phyloP scores from a whole-genome alignment of 2,113 vertebrate genomes.

The Lonchura striata region DNA sequence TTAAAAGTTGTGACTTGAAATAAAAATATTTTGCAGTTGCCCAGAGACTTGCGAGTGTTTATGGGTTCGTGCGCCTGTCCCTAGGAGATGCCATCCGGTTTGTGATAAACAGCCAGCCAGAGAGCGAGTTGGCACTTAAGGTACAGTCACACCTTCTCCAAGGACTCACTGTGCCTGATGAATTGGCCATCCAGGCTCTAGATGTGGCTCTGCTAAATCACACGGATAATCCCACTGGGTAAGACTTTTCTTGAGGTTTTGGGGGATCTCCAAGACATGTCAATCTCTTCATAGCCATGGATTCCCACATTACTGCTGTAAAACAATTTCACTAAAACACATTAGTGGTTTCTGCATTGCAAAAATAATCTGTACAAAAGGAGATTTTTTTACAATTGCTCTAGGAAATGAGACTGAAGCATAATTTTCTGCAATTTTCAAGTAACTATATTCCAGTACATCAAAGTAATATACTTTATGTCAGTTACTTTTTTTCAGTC shows the following conservation, averaged over 20 bases:
- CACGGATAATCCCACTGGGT: constrained; percentile 76
- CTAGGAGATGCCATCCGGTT: constrained; percentile 79
- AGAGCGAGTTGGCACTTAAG: constrained; percentile 75
- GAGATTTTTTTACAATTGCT: not conserved
- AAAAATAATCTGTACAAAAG: not conserved
- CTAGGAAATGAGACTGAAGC: not conserved
- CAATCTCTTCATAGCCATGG: not conserved
- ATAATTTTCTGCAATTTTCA: constrained; percentile 1
- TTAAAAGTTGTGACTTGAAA: not conserved
- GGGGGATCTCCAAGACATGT: not conserved
- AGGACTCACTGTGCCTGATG: constrained; percentile 83
- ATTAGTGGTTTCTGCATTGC: not conserved
- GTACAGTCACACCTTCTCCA: constrained; percentile 79
- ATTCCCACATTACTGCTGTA: not conserved
- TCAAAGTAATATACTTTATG: not conserved
- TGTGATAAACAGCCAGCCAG: constrained; percentile 73
- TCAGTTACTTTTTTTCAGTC: not conserved
- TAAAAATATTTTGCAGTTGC: constrained; percentile 82
- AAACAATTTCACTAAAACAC: not conserved
- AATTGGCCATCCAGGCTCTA: constrained; percentile 85
- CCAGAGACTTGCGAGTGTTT: constrained; percentile 76
- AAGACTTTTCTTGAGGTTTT: not conserved
- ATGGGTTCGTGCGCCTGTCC: constrained; percentile 82
- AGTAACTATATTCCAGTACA: not conserved
- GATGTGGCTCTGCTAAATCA: constrained; percentile 82